These are phyloP conservation scores for Eremophila alpestris DNA, from an alignment of 2,797 vertebrate species.

Conservation along the genomic window DNA sequence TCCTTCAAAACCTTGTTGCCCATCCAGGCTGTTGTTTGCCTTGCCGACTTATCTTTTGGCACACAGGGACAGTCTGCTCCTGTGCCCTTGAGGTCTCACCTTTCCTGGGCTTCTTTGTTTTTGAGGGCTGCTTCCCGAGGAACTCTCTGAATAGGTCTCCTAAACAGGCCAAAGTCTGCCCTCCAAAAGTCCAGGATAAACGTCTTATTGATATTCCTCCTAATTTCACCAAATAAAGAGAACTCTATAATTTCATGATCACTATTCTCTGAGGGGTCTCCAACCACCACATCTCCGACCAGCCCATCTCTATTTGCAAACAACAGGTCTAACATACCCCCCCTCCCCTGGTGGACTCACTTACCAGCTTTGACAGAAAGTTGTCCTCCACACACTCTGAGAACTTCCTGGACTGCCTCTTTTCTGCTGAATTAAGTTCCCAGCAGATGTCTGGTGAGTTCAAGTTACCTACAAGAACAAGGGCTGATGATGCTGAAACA, in stretches of 20 bases:
- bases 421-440: not conserved
- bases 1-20: not conserved
- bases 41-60: not conserved
- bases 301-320: not conserved
- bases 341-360: too few relatives aligned
- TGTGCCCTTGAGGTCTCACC: not conserved
- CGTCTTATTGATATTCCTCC: not conserved
- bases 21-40: not conserved
- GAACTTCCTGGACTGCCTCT: not conserved
- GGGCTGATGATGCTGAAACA: not conserved
- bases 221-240: not conserved
- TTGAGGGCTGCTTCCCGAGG: not conserved
- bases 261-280: accelerated
- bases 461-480: not conserved
- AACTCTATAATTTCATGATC: not conserved
- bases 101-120: not conserved
- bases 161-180: not conserved
- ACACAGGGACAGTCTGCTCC: not conserved
- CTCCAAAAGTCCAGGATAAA: not conserved
- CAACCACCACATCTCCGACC: not conserved
- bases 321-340: too few relatives aligned
- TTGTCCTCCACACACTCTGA: not conserved
- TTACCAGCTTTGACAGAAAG: not conserved
- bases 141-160: not conserved
- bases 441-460: not conserved